Percentiles rank a stretch among this genome's conserved stretches.
These are phyloP conservation scores for Manis crassicaudata DNA, from an alignment of 2,797 vertebrate species.

Conservation along the genomic window DNA sequence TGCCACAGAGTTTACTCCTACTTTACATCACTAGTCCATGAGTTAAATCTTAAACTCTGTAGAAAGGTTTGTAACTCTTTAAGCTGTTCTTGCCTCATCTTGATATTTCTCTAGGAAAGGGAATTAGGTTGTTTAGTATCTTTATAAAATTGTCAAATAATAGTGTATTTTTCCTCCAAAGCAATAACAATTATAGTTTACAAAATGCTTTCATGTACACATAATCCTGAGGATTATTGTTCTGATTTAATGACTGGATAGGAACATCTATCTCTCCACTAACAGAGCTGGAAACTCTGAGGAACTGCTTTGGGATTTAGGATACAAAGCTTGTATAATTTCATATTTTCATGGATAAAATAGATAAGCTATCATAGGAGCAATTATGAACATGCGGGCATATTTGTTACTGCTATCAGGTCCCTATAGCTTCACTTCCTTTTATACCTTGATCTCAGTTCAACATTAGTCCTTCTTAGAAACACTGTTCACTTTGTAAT, in stretches of 20 bases:
- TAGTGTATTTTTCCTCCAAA: slow-evolving; percentile 47
- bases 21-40: background rate
- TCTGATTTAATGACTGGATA: slow-evolving; percentile 59
- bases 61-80: slow-evolving; percentile 59
- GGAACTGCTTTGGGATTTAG: slow-evolving; percentile 11
- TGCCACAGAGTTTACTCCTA: background rate
- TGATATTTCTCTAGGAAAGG: slow-evolving; percentile 30
- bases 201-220: slow-evolving; percentile 18
- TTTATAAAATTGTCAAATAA: slow-evolving; percentile 53
- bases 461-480: background rate
- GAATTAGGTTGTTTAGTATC: slow-evolving; percentile 62
- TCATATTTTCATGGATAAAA: slow-evolving; percentile 23
- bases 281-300: slow-evolving; percentile 30
- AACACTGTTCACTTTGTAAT: background rate
- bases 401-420: slow-evolving; percentile 1
- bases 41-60: slow-evolving; percentile 60
- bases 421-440: background rate
- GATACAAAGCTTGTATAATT: background rate
- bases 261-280: background rate
- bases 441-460: background rate
- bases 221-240: slow-evolving; percentile 49
- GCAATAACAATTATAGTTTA: slow-evolving; percentile 46
- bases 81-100: slow-evolving; percentile 55
- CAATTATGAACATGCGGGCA: background rate
- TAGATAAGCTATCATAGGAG: background rate